Conservation (phyloP, 2,113 vertebrate species). For the Labeo rohita region DNA sequence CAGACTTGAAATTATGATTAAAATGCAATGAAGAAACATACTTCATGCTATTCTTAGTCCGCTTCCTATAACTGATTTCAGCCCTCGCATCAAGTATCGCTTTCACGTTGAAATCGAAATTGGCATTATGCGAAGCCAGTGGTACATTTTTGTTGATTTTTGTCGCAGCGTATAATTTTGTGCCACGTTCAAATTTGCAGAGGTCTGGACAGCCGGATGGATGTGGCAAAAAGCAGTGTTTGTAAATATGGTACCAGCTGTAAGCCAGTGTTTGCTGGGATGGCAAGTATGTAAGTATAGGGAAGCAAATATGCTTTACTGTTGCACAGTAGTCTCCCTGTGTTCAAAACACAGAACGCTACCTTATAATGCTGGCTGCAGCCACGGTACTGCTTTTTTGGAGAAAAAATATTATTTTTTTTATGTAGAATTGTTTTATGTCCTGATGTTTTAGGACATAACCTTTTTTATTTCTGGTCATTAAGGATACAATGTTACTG, state of each 20-base stretch:
- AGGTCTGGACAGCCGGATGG: not conserved
- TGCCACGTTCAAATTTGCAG: not conserved
- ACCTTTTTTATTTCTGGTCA: not conserved
- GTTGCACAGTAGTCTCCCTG: not conserved
- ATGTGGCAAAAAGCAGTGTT: slow-evolving; percentile 15
- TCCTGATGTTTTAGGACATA: not conserved
- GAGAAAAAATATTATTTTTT: not conserved
- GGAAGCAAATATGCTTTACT: slow-evolving; percentile 5
- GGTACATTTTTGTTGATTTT: slow-evolving; percentile 20
- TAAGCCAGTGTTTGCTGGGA: slow-evolving; percentile 1
- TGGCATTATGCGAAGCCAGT: slow-evolving; percentile 7
- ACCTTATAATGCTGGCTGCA: not conserved
- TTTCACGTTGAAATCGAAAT: slow-evolving; percentile 17
- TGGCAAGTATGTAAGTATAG: slow-evolving; percentile 24
- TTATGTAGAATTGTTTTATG: not conserved
- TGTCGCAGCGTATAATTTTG: slow-evolving; percentile 36
- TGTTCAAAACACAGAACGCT: not conserved
- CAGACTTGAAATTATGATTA: slow-evolving; percentile 27
- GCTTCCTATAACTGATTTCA: slow-evolving; percentile 41
- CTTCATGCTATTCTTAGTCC: slow-evolving; percentile 21
- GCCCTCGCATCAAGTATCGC: slow-evolving; percentile 2
- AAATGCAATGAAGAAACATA: slow-evolving; percentile 26
- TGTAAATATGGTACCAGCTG: slow-evolving; percentile 12
- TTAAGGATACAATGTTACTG: not conserved
- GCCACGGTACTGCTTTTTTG: not conserved